Conservation (phyloP, 2,888 invertebrate genomes). For the Xylophagus ater region DNA sequence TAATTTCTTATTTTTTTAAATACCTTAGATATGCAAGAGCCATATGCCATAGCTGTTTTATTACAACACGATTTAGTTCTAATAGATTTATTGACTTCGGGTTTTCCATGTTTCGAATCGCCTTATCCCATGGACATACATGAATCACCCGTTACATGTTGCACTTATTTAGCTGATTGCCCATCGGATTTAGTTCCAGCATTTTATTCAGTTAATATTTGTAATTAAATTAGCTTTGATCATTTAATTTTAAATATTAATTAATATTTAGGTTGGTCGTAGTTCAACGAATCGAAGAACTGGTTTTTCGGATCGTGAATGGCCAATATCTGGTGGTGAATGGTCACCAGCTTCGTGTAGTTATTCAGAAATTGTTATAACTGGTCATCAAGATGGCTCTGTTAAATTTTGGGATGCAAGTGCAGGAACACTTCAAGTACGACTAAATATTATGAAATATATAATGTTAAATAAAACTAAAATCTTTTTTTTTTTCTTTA, state of each 20-base stretch:
- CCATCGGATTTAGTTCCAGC: slow-evolving; percentile 96
- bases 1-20: slow-evolving; percentile 5
- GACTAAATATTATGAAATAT: neutral
- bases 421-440: slow-evolving; percentile 77
- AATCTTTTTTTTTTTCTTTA: neutral
- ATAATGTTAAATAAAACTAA: neutral
- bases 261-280: slow-evolving; percentile 49
- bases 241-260: neutral
- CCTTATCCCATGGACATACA: slow-evolving; percentile 99
- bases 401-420: slow-evolving; percentile 99
- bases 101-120: slow-evolving; percentile 98
- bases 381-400: slow-evolving; percentile 98
- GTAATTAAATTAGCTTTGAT: neutral
- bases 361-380: slow-evolving; percentile 95
- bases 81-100: slow-evolving; percentile 87
- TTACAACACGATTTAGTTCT: slow-evolving; percentile 96
- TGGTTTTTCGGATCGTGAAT: slow-evolving; percentile 83
- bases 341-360: slow-evolving; percentile 93
- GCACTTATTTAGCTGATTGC: slow-evolving; percentile 94
- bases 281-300: slow-evolving; percentile 59
- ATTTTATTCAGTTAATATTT: slow-evolving; percentile 65
- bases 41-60: slow-evolving; percentile 94
- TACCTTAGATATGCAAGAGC: slow-evolving; percentile 85
- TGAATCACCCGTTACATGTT: slow-evolving; percentile 96
- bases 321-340: slow-evolving; percentile 95